Evolutionary conservation across 2,888 invertebrate genomes (phyloP).

Genomic region (Tiphia femorata): DNA sequence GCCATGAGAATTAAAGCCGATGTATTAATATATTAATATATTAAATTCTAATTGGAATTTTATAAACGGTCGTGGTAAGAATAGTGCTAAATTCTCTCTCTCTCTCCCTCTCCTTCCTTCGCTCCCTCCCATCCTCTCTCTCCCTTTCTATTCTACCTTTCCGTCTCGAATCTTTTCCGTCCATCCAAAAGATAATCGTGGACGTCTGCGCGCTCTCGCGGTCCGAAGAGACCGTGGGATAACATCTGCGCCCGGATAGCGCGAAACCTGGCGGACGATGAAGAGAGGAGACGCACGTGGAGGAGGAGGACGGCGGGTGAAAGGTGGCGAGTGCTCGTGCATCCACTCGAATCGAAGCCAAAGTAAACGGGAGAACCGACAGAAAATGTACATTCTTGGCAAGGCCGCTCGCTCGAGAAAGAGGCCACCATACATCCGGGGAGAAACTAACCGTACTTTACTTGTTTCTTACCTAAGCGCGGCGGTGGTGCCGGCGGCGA

Average conservation of each 20-base stretch:
- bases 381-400: slow-evolving; percentile 63
- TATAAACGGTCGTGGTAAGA: too few species aligned
- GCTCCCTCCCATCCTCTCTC: too few species aligned
- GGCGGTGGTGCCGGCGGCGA: too few species aligned
- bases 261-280: background rate
- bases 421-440: slow-evolving; percentile 65
- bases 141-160: too few species aligned
- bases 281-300: background rate
- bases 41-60: too few species aligned
- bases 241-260: background rate
- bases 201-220: too few species aligned
- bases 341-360: slow-evolving; percentile 48
- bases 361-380: slow-evolving; percentile 45
- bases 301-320: slow-evolving; percentile 27
- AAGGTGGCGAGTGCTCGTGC: slow-evolving; percentile 42
- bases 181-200: too few species aligned
- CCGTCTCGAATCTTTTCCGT: too few species aligned
- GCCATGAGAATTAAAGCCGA: too few species aligned
- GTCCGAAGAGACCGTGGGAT: background rate
- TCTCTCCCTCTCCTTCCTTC: too few species aligned
- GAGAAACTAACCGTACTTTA: slow-evolving; percentile 66
- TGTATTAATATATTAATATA: too few species aligned
- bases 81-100: too few species aligned
- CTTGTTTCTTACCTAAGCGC: slow-evolving; percentile 42
- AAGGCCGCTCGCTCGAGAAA: slow-evolving; percentile 62